phyloP scores from a whole-genome alignment of 2,888 invertebrate species.

The Heteropelma amictum region DNA sequence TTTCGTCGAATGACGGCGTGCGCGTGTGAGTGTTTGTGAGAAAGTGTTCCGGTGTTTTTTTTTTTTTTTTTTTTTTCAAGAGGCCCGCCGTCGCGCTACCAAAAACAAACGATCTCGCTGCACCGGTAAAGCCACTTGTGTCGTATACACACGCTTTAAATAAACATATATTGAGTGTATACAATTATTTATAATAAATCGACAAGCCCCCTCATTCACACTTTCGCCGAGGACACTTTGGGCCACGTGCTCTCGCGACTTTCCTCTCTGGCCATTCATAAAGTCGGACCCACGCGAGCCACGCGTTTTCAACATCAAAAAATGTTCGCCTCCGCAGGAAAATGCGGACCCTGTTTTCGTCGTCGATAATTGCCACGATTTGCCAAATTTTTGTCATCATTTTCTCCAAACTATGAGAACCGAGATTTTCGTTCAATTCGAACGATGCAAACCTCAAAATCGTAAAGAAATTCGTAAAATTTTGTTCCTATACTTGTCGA shows the following conservation, averaged over 20 bases:
- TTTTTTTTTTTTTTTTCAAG: no score
- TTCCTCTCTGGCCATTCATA: conserved; percentile 32
- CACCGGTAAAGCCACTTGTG: conserved; percentile 35
- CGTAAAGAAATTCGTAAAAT: background rate
- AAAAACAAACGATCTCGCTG: conserved; percentile 47
- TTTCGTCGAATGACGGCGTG: conserved; percentile 24
- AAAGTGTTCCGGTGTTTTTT: conserved; percentile 37
- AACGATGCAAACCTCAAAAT: background rate
- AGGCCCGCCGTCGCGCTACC: conserved; percentile 26
- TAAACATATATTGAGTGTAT: background rate
- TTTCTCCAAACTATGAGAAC: no score
- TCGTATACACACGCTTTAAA: conserved; percentile 22
- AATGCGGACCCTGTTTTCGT: no score
- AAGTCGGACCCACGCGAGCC: no score
- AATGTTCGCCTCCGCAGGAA: background rate
- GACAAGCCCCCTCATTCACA: conserved; percentile 7
- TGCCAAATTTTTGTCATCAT: background rate
- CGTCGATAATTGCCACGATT: no score
- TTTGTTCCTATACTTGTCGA: background rate
- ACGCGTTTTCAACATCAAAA: no score
- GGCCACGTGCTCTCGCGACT: conserved; percentile 30
- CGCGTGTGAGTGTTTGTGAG: background rate
- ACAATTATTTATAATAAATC: conserved; percentile 7
- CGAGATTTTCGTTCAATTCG: background rate
- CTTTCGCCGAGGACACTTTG: conserved; percentile 23